Evolutionary conservation across 2,888 invertebrate species (phyloP).

Genomic region (Chalcis sispes): DNA sequence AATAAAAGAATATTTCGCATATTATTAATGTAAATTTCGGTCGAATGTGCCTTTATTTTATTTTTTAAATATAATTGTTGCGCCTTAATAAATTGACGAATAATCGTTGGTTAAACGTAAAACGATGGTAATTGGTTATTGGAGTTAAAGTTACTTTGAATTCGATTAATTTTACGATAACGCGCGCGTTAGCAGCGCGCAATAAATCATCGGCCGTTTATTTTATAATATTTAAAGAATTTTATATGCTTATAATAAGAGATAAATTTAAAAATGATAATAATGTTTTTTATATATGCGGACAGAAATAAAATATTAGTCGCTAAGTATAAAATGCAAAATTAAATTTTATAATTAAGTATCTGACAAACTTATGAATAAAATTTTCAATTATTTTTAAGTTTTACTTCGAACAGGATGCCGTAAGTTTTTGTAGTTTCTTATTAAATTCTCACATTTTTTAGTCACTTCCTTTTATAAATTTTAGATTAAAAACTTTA

Average conservation of each 20-base stretch:
- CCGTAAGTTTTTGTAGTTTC: no score
- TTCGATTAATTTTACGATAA: constrained; percentile 43
- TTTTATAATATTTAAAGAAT: constrained; percentile 20
- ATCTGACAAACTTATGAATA: no score
- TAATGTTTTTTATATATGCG: no score
- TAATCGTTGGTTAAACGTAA: constrained; percentile 32
- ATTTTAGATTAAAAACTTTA: no score
- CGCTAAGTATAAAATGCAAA: no score
- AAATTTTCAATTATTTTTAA: no score
- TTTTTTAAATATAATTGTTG: constrained; percentile 34
- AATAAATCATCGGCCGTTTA: constrained; percentile 20
- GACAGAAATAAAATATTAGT: no score
- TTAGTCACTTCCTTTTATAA: no score
- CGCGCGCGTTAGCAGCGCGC: constrained; percentile 15
- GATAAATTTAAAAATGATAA: no score
- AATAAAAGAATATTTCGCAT: constrained; percentile 3
- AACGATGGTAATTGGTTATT: constrained; percentile 39
- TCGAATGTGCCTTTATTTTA: constrained; percentile 7
- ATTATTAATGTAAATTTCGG: constrained; percentile 33
- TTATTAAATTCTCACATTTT: no score
- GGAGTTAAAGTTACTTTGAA: constrained; percentile 24
- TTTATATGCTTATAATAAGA: background rate
- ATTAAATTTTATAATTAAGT: no score
- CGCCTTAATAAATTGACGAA: constrained; percentile 37
- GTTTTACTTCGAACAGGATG: no score